Conservation (phyloP, 2,888 invertebrate species). For the Gortyna flavago region DNA sequence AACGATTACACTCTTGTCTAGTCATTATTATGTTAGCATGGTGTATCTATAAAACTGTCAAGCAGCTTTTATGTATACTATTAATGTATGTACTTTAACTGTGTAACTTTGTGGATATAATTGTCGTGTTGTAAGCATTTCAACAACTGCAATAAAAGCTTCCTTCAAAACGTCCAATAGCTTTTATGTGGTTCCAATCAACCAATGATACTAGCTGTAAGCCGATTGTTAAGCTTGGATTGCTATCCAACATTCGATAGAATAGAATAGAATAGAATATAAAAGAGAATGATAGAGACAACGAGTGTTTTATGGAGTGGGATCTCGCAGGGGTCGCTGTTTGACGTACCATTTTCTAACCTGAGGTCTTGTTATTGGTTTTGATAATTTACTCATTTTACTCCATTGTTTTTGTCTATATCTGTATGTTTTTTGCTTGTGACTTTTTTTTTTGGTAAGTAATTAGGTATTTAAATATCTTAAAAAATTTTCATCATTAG, state of each 20-base stretch:
- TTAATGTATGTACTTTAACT: background rate
- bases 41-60: background rate
- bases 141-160: background rate
- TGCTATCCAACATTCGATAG: no score
- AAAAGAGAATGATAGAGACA: no score
- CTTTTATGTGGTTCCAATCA: background rate
- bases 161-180: background rate
- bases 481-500: background rate
- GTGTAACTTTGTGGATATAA: background rate
- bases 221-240: background rate
- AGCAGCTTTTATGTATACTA: conserved; percentile 22
- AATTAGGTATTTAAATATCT: background rate
- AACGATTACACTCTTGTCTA: conserved; percentile 23
- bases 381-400: background rate
- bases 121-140: background rate
- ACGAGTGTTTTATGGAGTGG: no score
- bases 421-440: no score
- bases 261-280: no score
- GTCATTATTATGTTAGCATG: conserved; percentile 5
- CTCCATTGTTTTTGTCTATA: background rate
- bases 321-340: background rate
- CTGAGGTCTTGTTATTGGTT: background rate
- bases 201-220: background rate
- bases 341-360: background rate
- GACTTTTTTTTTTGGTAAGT: background rate